phyloP scores from a whole-genome alignment of 1,140 invertebrate species.

The Pseudobourletiella spinata region DNA sequence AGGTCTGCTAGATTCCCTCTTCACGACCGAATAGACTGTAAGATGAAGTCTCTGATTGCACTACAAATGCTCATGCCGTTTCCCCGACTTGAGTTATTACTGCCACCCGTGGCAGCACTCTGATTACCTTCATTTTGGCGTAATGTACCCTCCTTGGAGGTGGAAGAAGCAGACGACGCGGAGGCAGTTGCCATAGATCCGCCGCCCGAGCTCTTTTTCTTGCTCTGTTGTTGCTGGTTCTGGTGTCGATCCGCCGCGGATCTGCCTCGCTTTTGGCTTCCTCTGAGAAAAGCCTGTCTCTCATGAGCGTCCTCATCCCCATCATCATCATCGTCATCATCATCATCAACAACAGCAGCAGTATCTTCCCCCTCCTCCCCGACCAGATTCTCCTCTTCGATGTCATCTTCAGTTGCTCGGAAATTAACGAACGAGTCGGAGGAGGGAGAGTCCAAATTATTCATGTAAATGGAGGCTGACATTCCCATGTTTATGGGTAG shows the following conservation, averaged over 20 bases:
- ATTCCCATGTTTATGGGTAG: not conserved
- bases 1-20: too few relatives aligned
- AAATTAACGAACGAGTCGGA: conserved; percentile 5
- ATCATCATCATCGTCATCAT: conserved; percentile 20
- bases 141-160: not conserved
- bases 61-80: conserved; percentile 27
- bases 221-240: too few relatives aligned
- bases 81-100: conserved; percentile 1
- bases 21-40: conserved; percentile 27
- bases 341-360: too few relatives aligned
- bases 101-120: not conserved
- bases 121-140: conserved; percentile 1
- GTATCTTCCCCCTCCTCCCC: conserved; percentile 14
- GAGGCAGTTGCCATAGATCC: not conserved
- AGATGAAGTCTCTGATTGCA: conserved; percentile 31
- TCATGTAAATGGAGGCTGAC: not conserved
- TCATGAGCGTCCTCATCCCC: not conserved
- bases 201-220: too few relatives aligned
- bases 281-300: not conserved
- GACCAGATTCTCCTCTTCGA: not conserved
- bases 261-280: not conserved
- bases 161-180: not conserved
- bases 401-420: conserved; percentile 4
- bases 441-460: conserved; percentile 2
- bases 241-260: not conserved